Percentiles rank a stretch among this genome's conserved stretches.
These are phyloP conservation scores for Tetragonula carbonaria DNA, from an alignment of 2,888 invertebrate species.

Conservation along the genomic window DNA sequence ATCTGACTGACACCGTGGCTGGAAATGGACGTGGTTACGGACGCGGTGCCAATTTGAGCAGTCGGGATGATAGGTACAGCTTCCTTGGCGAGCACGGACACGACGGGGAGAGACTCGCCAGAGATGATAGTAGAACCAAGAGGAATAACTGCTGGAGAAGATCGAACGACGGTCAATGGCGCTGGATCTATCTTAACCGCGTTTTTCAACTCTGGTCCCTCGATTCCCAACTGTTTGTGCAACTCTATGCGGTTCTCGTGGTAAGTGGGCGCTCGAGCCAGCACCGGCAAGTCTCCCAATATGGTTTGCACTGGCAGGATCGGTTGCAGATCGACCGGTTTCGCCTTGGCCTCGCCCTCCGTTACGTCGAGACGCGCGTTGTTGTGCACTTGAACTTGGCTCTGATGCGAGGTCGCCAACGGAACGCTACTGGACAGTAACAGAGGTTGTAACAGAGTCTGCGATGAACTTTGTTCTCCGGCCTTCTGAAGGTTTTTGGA, in stretches of 20 bases:
- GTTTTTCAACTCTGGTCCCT: constrained; percentile 49
- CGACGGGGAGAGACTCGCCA: constrained; percentile 4
- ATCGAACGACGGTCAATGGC: constrained; percentile 27
- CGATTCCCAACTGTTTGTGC: constrained; percentile 57
- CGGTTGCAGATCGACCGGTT: constrained; percentile 32
- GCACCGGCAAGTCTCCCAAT: constrained; percentile 5
- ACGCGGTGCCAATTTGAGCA: not conserved
- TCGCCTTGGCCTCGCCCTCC: constrained; percentile 32
- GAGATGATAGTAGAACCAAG: constrained; percentile 6
- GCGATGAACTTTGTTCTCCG: constrained; percentile 39
- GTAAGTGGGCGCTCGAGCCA: constrained; percentile 27
- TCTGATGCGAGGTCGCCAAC: constrained; percentile 80
- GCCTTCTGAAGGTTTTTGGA: constrained; percentile 39
- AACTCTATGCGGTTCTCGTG: constrained; percentile 62
- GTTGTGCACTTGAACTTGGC: constrained; percentile 67
- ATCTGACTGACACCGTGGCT: constrained; percentile 46
- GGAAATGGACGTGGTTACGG: constrained; percentile 10
- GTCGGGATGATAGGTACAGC: not conserved
- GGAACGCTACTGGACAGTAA: constrained; percentile 69
- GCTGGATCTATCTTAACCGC: constrained; percentile 59
- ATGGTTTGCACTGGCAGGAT: not conserved
- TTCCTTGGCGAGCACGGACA: not conserved
- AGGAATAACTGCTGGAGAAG: not conserved
- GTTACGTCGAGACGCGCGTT: constrained; percentile 29
- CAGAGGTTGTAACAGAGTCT: constrained; percentile 4